Percentiles rank a stretch among this genome's conserved stretches.
Evolutionary conservation across 2,113 vertebrate genomes (phyloP).

Genomic region (Orthonyx spaldingii): DNA sequence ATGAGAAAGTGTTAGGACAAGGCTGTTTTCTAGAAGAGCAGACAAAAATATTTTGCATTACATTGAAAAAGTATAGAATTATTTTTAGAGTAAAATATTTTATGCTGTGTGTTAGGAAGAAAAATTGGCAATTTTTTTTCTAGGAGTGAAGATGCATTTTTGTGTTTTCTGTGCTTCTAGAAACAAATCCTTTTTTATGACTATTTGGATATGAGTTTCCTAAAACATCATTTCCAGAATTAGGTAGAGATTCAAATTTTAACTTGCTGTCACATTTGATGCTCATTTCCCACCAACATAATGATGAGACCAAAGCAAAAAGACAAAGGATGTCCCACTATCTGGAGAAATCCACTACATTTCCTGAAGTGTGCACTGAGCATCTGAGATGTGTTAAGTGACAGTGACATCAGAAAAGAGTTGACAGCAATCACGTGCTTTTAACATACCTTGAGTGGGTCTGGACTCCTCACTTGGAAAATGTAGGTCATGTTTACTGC

Average conservation of each 20-base stretch:
- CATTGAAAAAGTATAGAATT: not conserved
- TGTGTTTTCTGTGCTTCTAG: not conserved
- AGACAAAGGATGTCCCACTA: not conserved
- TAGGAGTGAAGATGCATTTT: not conserved
- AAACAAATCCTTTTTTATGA: not conserved
- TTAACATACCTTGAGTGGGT: not conserved
- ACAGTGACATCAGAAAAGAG: not conserved
- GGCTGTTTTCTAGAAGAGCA: not conserved
- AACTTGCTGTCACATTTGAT: not conserved
- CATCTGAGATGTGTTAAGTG: not conserved
- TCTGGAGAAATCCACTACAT: not conserved
- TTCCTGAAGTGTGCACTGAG: not conserved
- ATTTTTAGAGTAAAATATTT: not conserved
- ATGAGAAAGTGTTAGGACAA: not conserved
- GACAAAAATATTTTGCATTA: not conserved
- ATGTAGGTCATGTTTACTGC: slow-evolving; percentile 11
- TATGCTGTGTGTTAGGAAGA: not conserved
- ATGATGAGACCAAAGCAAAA: not conserved
- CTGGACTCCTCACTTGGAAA: not conserved
- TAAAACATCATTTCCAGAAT: not conserved
- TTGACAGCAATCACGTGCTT: not conserved
- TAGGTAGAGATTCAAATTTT: not conserved
- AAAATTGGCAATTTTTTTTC: not conserved
- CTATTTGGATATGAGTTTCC: not conserved
- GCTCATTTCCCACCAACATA: not conserved